Evolutionary conservation across 2,113 vertebrate genomes (phyloP), one percentile per base, ranked within the genome.

Genomic region (Cochlearius cochlearius): DNA sequence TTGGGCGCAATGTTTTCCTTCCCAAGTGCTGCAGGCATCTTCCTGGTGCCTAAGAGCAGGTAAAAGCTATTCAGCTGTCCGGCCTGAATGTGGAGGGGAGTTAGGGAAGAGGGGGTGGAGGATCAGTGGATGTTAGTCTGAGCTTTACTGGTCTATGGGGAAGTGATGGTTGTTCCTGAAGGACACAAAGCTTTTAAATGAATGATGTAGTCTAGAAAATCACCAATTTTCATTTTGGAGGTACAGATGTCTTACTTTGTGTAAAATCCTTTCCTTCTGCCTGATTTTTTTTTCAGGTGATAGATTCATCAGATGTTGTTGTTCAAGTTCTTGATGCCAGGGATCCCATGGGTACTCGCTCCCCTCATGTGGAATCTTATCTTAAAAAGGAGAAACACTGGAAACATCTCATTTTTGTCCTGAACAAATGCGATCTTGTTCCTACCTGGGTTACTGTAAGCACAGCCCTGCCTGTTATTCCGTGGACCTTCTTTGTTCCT

Each of bases 361-460:
- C 99, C 16, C 97, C 98, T 86, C 99, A 98, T 15, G 99, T 99
- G 39, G 99, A 99, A 97, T 79, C 98, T 15, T 99, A 99, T n/a
- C 72, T 99, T 72, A 99, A 99, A 96, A 99, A 99, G 96, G 99
- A 99, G 96, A 99, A 99, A 66, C 97, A 98, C 25, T 99, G 99
- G 99, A 99, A 99, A 81, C 99, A 99, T 86, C 98, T 99, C 25
- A 99, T 99, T 95, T 99, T 99, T 96, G 99, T 99, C 81, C 98
- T 99, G 23, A 99, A 99, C 97, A 99, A 99, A 86, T 99, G 99
- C 97, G 99, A 99, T 92, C 99, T 99, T 56, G 97, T 99, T 97
- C 99, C 99, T 49, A 98, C 99, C 73, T 99, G 99, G 99, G 99
- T 98, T 80, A 99, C 99, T 20, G 99, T 99, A 97, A 98, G 99